phyloP scores from a whole-genome alignment of 1,140 invertebrate genomes.

The Drosophila takahashii region DNA sequence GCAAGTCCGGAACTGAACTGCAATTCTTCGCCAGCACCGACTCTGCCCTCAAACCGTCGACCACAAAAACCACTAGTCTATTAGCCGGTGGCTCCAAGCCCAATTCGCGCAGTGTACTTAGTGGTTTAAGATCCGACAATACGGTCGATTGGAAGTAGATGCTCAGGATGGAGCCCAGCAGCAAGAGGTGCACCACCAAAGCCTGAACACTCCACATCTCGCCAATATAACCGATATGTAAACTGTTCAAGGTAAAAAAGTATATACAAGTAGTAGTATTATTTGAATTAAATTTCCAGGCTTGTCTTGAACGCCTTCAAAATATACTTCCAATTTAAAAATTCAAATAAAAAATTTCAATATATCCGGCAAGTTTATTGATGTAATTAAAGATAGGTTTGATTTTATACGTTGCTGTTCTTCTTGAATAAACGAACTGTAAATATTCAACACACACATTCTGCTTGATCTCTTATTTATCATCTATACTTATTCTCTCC shows the following conservation, averaged over 20 bases:
- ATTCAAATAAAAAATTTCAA: slow-evolving; percentile 7
- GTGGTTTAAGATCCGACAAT: slow-evolving; percentile 85
- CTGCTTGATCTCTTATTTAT: slow-evolving; percentile 59
- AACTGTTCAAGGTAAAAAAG: not conserved
- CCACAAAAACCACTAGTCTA: slow-evolving; percentile 92
- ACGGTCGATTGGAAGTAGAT: slow-evolving; percentile 88
- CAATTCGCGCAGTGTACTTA: slow-evolving; percentile 81
- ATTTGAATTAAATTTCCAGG: not conserved
- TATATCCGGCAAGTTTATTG: slow-evolving; percentile 78
- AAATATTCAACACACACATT: slow-evolving; percentile 80
- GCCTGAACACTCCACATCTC: slow-evolving; percentile 77
- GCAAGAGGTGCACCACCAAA: slow-evolving; percentile 85
- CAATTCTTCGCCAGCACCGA: slow-evolving; percentile 87
- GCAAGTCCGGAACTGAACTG: slow-evolving; percentile 48
- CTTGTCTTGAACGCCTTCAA: not conserved
- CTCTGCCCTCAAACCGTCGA: slow-evolving; percentile 94
- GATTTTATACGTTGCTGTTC: slow-evolving; percentile 64
- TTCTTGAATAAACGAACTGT: slow-evolving; percentile 78
- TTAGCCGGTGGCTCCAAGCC: slow-evolving; percentile 88
- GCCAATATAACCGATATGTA: not conserved
- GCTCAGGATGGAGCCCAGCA: slow-evolving; percentile 87
- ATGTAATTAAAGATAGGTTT: slow-evolving; percentile 81
- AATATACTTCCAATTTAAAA: not conserved
- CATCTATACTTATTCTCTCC: slow-evolving; percentile 70
- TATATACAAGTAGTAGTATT: not conserved